phyloP scores from a whole-genome alignment of 2,113 vertebrate species.

The Lepisosteus oculatus region DNA sequence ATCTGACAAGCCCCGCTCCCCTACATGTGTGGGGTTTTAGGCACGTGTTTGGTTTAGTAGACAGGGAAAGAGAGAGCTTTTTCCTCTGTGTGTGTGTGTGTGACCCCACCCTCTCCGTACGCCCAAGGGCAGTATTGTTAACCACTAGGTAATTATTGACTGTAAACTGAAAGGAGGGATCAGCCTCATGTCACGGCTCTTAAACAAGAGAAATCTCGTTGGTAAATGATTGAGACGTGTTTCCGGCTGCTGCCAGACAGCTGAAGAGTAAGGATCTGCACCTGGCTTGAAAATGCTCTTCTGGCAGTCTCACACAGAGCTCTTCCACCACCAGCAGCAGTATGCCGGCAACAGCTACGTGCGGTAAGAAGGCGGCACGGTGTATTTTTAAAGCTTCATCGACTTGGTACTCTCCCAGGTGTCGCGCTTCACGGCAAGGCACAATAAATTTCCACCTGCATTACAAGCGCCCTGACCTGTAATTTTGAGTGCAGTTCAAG shows the following conservation, averaged over 20 bases:
- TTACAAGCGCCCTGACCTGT: too few relatives aligned
- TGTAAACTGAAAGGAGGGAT: not conserved
- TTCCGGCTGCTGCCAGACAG: slow-evolving; percentile 42
- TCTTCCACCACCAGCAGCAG: slow-evolving; percentile 51
- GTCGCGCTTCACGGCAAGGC: too few relatives aligned
- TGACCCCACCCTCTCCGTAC: not conserved
- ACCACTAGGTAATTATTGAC: too few relatives aligned
- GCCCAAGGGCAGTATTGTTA: too few relatives aligned
- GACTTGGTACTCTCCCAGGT: too few relatives aligned
- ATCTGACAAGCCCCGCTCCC: too few relatives aligned
- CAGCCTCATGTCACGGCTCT: not conserved
- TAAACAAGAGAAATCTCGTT: not conserved
- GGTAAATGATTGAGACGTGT: slow-evolving; percentile 22
- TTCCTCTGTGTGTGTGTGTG: not conserved
- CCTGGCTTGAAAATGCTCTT: slow-evolving; percentile 59
- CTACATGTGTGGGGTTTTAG: too few relatives aligned
- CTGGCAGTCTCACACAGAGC: slow-evolving; percentile 71
- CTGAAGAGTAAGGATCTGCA: slow-evolving; percentile 30
- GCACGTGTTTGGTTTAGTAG: too few relatives aligned
- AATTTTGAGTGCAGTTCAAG: too few relatives aligned
- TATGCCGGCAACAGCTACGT: slow-evolving; percentile 44
- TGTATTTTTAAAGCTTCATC: too few relatives aligned
- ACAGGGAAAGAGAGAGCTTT: too few relatives aligned
- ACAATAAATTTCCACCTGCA: too few relatives aligned
- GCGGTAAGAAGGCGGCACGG: slow-evolving; percentile 50